Percentiles rank a stretch among this genome's conserved stretches.
These are phyloP conservation scores for Drosophila lini DNA, from an alignment of 1,140 invertebrate species.

Conservation along the genomic window DNA sequence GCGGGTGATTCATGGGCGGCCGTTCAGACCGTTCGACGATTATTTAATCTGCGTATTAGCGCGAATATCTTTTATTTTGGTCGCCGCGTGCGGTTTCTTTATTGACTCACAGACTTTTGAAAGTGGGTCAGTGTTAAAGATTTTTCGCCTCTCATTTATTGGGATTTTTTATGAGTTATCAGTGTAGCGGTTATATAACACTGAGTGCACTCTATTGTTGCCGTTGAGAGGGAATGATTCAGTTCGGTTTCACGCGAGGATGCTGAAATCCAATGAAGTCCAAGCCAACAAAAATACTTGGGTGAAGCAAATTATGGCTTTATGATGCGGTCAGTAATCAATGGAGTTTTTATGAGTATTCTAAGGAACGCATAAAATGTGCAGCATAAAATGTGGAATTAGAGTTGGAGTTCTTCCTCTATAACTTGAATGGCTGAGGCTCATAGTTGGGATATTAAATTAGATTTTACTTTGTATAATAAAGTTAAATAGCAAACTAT, in stretches of 20 bases:
- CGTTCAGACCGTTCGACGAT: constrained; percentile 39
- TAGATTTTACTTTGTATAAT: background rate
- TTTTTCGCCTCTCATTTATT: constrained; percentile 53
- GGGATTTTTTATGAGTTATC: constrained; percentile 74
- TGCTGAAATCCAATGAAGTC: constrained; percentile 14
- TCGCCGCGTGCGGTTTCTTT: constrained; percentile 65
- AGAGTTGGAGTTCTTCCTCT: background rate
- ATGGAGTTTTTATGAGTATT: constrained; percentile 8
- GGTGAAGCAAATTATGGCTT: background rate
- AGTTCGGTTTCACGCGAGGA: constrained; percentile 15
- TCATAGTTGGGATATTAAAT: background rate
- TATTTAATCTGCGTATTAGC: constrained; percentile 81
- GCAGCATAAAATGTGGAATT: constrained; percentile 1
- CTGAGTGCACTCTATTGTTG: constrained; percentile 62
- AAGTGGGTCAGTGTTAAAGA: constrained; percentile 81
- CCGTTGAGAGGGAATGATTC: constrained; percentile 27
- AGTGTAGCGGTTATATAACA: constrained; percentile 69
- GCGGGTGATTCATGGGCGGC: constrained; percentile 54
- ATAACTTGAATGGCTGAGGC: background rate
- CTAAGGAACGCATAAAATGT: background rate
- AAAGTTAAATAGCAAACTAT: background rate
- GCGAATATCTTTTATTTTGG: constrained; percentile 54
- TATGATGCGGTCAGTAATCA: background rate
- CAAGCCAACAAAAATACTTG: background rate
- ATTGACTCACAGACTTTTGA: constrained; percentile 71